Evolutionary conservation across 2,888 invertebrate species (phyloP), one percentile per base, ranked within the genome.

Genomic region (Dynastes maya): DNA sequence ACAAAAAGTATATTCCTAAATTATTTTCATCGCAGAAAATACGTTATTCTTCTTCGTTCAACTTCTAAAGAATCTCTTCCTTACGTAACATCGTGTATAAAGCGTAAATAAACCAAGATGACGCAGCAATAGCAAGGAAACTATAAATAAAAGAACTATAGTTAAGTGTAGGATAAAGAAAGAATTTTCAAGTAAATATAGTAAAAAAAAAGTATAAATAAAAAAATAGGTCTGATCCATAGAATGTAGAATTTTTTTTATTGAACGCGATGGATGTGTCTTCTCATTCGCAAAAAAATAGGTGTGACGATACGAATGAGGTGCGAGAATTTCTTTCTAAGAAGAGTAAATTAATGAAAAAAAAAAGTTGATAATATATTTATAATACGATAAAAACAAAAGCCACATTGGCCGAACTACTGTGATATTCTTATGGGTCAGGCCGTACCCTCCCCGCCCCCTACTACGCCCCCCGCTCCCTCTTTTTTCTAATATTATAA

Each of bases 351-450:
- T 32, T 16, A 51, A 37, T 37, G 32, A 13, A 70, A 68, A 58
- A 37, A 72, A 40, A 72, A 22, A 58, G 80, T 83, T 83, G 81
- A 81, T 45, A 45, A 45, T 80, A 80, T 80, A 79, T 82, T 84
- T 83, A 80, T 82, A 83, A 80, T 81, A 82, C 81, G 83, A 78
- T 82, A 82, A 80, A 80, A 81, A 82, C 80, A 82, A 84, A 85
- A 85, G 85, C 85, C 85, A 82, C 83, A 84, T 81, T 83, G 86
- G 85, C 84, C 80, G 82, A 80, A 83, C 85, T 86, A 84, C 89
- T 89, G 89, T 89, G 89, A 89, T 89, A 89, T 89, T 89, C 89
- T 89, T 83, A 88, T 89, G 88, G 89, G 88, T 88, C 89, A 89
- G 89, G 88, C 88, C 72, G 58, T 40, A 32, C 71, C 72, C 40